These are phyloP conservation scores for Hyposoter didymator DNA, from an alignment of 2,888 invertebrate genomes.

Conservation along the genomic window DNA sequence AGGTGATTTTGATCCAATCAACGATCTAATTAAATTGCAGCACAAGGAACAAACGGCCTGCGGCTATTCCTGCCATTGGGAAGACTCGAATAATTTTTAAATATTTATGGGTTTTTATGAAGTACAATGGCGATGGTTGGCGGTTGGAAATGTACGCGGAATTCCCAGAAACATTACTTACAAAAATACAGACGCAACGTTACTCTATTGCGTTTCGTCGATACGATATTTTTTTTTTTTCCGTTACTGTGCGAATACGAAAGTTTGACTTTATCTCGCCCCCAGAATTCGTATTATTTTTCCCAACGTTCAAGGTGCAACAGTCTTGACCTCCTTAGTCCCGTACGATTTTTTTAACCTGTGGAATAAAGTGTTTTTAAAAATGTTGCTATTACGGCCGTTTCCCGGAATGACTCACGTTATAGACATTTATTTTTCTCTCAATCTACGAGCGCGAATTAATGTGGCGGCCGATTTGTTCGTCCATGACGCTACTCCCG, in stretches of 20 bases:
- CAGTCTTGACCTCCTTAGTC: conserved; percentile 26
- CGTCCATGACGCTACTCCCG: conserved; percentile 46
- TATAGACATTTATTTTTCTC: conserved; percentile 33
- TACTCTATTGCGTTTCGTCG: neutral
- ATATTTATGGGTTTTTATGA: neutral
- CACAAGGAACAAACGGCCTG: neutral
- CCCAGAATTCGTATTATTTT: neutral
- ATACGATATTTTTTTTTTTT: neutral
- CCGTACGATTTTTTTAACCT: conserved; percentile 25
- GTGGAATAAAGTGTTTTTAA: neutral
- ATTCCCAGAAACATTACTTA: neutral
- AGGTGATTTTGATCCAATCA: neutral
- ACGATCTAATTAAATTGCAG: neutral
- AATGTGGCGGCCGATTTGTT: conserved; percentile 50
- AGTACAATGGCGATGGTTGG: neutral
- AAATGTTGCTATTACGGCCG: conserved; percentile 14
- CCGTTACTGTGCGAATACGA: neutral
- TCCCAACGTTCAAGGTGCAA: conserved; percentile 12
- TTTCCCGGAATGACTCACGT: conserved; percentile 51
- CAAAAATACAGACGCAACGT: neutral
- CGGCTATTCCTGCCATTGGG: neutral
- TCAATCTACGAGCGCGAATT: conserved; percentile 38
- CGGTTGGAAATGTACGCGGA: no score
- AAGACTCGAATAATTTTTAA: neutral
- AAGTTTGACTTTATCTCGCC: neutral